Evolutionary conservation across 2,888 invertebrate species (phyloP).

Genomic region (Lochmaea crataegi): DNA sequence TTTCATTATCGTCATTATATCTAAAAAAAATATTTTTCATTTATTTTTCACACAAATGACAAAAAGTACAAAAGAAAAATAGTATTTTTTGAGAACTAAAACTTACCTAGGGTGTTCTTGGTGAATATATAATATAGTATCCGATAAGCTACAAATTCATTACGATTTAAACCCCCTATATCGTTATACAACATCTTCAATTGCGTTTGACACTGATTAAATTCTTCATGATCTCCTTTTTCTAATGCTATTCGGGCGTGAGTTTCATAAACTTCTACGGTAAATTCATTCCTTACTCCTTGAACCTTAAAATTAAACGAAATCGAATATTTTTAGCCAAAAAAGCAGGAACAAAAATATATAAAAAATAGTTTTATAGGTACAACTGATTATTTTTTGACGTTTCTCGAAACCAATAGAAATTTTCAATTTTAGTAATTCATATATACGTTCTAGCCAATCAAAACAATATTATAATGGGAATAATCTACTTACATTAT

Average conservation of each 20-base stretch:
- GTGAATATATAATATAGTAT: constrained; percentile 98
- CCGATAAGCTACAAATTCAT: constrained; percentile 96
- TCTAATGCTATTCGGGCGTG: constrained; percentile 98
- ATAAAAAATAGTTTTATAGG: too few relatives aligned
- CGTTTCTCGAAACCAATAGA: too few relatives aligned
- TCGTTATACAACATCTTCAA: constrained; percentile 93
- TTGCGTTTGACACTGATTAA: constrained; percentile 99
- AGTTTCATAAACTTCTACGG: constrained; percentile 98
- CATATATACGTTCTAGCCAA: too few relatives aligned
- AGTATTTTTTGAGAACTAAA: background rate
- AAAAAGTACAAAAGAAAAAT: background rate
- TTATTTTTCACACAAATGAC: background rate
- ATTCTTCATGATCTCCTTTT: constrained; percentile 98
- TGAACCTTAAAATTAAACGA: constrained; percentile 77
- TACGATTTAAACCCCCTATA: constrained; percentile 78
- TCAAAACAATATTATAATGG: too few relatives aligned
- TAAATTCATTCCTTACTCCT: constrained; percentile 93
- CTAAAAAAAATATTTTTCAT: constrained; percentile 69
- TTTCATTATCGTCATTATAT: constrained; percentile 92
- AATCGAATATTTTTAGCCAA: too few relatives aligned
- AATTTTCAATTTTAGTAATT: too few relatives aligned
- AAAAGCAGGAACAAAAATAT: too few relatives aligned
- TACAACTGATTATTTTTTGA: too few relatives aligned
- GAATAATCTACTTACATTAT: too few relatives aligned
- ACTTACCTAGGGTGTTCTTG: constrained; percentile 93